phyloP scores from a whole-genome alignment of 2,888 invertebrate species.

The Macrophya alboannulata region DNA sequence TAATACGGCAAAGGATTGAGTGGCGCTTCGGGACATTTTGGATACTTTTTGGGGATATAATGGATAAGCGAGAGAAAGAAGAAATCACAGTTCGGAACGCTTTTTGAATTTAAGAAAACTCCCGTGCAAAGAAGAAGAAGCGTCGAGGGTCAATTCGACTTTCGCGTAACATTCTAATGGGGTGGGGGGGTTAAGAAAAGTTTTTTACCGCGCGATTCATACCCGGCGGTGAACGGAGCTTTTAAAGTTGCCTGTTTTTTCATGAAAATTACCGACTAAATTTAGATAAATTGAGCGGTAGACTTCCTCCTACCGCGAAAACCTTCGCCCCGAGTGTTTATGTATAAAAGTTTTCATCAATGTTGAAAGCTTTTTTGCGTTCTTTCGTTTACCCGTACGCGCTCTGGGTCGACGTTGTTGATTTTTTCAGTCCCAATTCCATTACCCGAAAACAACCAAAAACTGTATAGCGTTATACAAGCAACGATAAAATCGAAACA shows the following conservation, averaged over 20 bases:
- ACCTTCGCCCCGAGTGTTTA: constrained; percentile 44
- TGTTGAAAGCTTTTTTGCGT: constrained; percentile 56
- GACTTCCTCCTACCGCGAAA: constrained; percentile 11
- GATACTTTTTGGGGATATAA: constrained; percentile 30
- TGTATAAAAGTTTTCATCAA: constrained; percentile 56
- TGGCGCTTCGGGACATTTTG: constrained; percentile 43
- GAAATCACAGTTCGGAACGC: constrained; percentile 31
- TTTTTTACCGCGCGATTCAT: constrained; percentile 24
- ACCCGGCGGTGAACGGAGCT: constrained; percentile 57
- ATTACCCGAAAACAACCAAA: constrained; percentile 41
- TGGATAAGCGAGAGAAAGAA: not conserved
- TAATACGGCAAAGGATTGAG: constrained; percentile 12
- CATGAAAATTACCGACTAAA: constrained; percentile 52
- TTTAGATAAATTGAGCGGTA: constrained; percentile 52
- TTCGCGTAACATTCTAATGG: constrained; percentile 41
- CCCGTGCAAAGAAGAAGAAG: not conserved
- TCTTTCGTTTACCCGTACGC: constrained; percentile 44
- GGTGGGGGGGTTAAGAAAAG: constrained; percentile 19
- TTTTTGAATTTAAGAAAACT: constrained; percentile 22
- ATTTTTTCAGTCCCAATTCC: constrained; percentile 41
- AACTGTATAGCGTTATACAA: constrained; percentile 14
- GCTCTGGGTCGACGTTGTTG: constrained; percentile 13
- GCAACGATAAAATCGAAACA: not conserved
- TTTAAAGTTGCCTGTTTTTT: constrained; percentile 53
- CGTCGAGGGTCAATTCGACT: constrained; percentile 39